Evolutionary conservation across 2,797 vertebrate genomes (phyloP), one percentile per base, ranked within the genome.

Genomic region (Neostethus bicornis): DNA sequence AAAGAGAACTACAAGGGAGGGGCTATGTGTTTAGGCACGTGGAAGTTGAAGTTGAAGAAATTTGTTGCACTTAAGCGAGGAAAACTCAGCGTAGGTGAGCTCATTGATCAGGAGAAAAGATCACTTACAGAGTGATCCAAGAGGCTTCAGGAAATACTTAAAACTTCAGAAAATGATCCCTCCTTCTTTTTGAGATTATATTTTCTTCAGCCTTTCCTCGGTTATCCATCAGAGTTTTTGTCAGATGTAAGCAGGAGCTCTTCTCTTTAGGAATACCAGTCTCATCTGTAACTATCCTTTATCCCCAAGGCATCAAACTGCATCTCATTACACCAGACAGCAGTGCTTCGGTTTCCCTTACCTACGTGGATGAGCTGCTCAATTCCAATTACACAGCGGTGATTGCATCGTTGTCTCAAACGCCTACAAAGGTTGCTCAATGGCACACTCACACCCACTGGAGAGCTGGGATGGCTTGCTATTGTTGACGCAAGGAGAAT

Each of bases 401-500:
- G 78, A 82, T 87, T 79, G 80, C 76, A 48, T 23, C 32, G 44
- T 62, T 49, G 64, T 73, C 73, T 63, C 68, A 67, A 73, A 77
- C 67, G 63, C 49, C 66, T 45, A 49, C 73, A 73, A 64, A 75
- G 41, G 46, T 55, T 62, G 73, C 32, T 78, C 68, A 47, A 28
- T 43, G 73, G 58, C 1, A 21, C 66, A 49, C 29, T 29, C 20
- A 37, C 48, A 37, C 32, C 17, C 37, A 26, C 41, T 17, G 23
- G 43, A 38, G 29, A 43, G 28, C 47, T 5, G 34, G 55, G 61
- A 38, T 26, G 48, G 38, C 49, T 11, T 46, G 51, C 71, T 72
- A 67, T 77, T 86, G 85, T 88, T 58, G 75, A 77, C 21, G 65
- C 58, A 65, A 35, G 72, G 66, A 67, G 60, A 80, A 83, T 73